These are phyloP conservation scores for Molossus alvarezi DNA, from an alignment of 2,797 vertebrate species.

Conservation along the genomic window DNA sequence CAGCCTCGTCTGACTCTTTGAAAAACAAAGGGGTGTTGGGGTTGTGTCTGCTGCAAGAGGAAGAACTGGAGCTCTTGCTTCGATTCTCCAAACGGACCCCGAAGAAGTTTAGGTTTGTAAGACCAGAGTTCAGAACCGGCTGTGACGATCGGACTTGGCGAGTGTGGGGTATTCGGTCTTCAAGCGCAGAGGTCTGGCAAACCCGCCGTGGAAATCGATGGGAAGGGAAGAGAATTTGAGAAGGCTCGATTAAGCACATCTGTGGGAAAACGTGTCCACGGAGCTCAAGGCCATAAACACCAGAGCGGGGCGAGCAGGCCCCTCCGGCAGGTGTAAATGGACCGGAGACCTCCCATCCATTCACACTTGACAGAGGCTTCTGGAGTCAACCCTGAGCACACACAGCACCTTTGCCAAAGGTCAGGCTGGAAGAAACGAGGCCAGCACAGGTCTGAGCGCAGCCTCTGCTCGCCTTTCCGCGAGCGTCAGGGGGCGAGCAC, in stretches of 20 bases:
- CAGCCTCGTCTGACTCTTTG: slow-evolving; percentile 79
- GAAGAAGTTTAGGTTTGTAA: slow-evolving; percentile 36
- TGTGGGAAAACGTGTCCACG: background rate
- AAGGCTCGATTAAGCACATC: slow-evolving; percentile 73
- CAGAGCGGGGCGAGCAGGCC: slow-evolving; percentile 79
- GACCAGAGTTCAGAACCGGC: background rate
- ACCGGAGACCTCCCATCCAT: slow-evolving; percentile 85
- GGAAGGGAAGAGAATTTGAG: background rate
- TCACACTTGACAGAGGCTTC: slow-evolving; percentile 82
- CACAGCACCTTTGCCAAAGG: slow-evolving; percentile 76
- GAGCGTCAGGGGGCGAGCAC: background rate
- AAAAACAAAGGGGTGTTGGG: slow-evolving; percentile 64
- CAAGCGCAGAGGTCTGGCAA: slow-evolving; percentile 47
- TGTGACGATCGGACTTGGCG: background rate
- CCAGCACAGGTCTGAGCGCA: background rate
- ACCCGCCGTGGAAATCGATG: slow-evolving; percentile 74
- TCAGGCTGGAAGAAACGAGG: slow-evolving; percentile 78
- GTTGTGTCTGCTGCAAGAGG: slow-evolving; percentile 60
- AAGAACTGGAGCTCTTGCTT: background rate
- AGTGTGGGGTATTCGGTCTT: background rate
- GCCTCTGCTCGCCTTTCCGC: slow-evolving; percentile 59
- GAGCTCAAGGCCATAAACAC: slow-evolving; percentile 45
- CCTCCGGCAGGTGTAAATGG: slow-evolving; percentile 86
- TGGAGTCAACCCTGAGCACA: slow-evolving; percentile 67
- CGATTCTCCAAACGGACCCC: background rate